phyloP scores from a whole-genome alignment of 2,797 vertebrate species.

The Smutsia temminckii region DNA sequence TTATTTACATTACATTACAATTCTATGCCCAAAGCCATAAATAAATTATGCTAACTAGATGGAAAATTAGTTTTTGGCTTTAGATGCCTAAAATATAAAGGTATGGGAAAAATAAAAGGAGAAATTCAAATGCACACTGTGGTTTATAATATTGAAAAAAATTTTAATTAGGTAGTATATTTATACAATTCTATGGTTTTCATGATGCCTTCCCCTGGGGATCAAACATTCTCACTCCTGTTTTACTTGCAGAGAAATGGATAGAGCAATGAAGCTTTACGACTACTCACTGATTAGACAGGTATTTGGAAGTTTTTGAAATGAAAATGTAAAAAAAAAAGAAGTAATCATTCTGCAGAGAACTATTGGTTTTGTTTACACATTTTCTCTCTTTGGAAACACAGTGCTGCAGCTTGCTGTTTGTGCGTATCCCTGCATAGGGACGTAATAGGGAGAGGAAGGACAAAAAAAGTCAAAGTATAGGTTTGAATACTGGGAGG shows the following conservation, averaged over 20 bases:
- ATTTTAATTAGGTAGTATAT: constrained; percentile 10
- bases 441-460: background rate
- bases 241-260: constrained; percentile 39
- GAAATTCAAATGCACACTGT: constrained; percentile 46
- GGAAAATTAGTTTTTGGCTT: constrained; percentile 67
- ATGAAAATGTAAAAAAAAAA: constrained; percentile 13
- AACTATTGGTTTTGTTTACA: background rate
- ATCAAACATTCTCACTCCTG: background rate
- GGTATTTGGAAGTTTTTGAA: constrained; percentile 41
- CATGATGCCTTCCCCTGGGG: background rate
- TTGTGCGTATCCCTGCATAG: background rate
- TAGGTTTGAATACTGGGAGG: background rate
- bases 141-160: constrained; percentile 28
- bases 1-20: constrained; percentile 74
- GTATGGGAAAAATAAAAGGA: constrained; percentile 42
- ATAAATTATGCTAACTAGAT: constrained; percentile 75
- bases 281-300: background rate
- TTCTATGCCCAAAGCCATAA: constrained; percentile 63
- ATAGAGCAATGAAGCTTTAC: background rate
- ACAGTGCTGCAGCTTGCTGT: background rate
- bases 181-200: constrained; percentile 49
- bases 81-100: constrained; percentile 70
- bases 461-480: background rate
- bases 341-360: background rate
- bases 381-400: constrained; percentile 35